A percentile compares a stretch with the other conserved stretches of the same genome.
Evolutionary conservation across 2,113 vertebrate species (phyloP).

Genomic region (Gambusia holbrooki): DNA sequence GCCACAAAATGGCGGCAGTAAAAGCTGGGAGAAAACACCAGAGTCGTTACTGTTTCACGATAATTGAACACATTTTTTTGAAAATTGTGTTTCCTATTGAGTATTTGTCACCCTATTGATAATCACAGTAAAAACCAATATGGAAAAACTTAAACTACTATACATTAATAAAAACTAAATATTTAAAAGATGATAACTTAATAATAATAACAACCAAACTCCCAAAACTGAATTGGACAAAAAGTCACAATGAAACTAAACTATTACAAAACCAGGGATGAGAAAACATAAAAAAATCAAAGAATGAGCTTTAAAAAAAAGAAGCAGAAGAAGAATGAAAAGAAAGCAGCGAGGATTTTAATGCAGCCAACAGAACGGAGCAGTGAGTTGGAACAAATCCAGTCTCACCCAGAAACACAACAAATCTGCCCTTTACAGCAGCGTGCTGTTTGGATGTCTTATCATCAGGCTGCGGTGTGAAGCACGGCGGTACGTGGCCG

Average conservation of each 20-base stretch:
- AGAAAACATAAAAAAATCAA: slow-evolving; percentile 86
- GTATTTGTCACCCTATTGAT: too few species aligned
- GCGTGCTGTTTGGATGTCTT: slow-evolving; percentile 44
- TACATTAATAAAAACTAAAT: too few species aligned
- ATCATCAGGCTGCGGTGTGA: slow-evolving; percentile 41
- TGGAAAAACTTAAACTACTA: too few species aligned
- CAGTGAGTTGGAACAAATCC: slow-evolving; percentile 71
- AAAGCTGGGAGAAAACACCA: too few species aligned
- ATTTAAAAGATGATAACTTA: too few species aligned
- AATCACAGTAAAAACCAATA: too few species aligned
- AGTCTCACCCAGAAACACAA: slow-evolving; percentile 68
- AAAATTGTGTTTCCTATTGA: too few species aligned
- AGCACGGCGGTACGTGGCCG: slow-evolving; percentile 31
- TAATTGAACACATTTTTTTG: not conserved
- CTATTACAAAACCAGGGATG: slow-evolving; percentile 22
- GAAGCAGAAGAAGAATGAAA: slow-evolving; percentile 65
- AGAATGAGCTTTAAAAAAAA: slow-evolving; percentile 81
- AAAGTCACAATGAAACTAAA: too few species aligned
- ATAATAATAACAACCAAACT: too few species aligned
- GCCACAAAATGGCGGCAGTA: too few species aligned
- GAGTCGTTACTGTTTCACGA: too few species aligned
- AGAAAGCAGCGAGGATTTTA: slow-evolving; percentile 83
- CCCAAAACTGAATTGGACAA: too few species aligned
- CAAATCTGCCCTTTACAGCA: slow-evolving; percentile 62
- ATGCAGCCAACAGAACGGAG: slow-evolving; percentile 80